These are phyloP conservation scores for Cassiopea xamachana DNA, from an alignment of 30 jellyfish, hydroid and myxozoan species.

Conservation along the genomic window DNA sequence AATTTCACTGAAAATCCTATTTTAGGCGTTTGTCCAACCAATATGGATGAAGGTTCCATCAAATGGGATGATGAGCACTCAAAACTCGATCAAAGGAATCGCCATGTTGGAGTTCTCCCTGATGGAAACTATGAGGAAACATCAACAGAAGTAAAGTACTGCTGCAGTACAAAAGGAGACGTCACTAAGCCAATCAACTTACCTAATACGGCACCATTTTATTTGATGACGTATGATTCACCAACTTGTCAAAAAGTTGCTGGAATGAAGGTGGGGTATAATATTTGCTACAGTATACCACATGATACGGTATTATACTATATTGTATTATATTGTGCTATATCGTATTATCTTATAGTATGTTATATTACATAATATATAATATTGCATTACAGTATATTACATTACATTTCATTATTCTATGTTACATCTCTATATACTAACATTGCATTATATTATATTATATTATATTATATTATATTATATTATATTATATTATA, in stretches of 20 bases:
- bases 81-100: conserved; percentile 79
- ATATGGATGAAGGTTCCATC: conserved; percentile 93
- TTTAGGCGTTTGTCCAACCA: conserved; percentile 92
- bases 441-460: too few relatives aligned
- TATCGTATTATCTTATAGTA: too few relatives aligned
- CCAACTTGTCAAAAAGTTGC: conserved; percentile 97
- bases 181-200: conserved; percentile 82
- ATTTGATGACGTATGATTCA: conserved; percentile 88
- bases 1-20: neutral
- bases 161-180: conserved; percentile 93
- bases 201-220: conserved; percentile 93
- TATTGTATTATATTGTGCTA: too few relatives aligned
- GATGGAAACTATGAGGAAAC: conserved; percentile 87
- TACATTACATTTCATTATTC: too few relatives aligned
- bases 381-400: too few relatives aligned
- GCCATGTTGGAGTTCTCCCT: conserved; percentile 89
- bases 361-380: too few relatives aligned
- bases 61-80: conserved; percentile 98
- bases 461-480: too few relatives aligned
- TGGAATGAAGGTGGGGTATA: conserved; percentile 83
- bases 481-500: too few relatives aligned
- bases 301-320: too few relatives aligned
- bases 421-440: too few relatives aligned
- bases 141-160: conserved; percentile 75
- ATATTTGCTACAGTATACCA: neutral